phyloP scores from a whole-genome alignment of 2,888 invertebrate species.

The Lasius fuliginosus region DNA sequence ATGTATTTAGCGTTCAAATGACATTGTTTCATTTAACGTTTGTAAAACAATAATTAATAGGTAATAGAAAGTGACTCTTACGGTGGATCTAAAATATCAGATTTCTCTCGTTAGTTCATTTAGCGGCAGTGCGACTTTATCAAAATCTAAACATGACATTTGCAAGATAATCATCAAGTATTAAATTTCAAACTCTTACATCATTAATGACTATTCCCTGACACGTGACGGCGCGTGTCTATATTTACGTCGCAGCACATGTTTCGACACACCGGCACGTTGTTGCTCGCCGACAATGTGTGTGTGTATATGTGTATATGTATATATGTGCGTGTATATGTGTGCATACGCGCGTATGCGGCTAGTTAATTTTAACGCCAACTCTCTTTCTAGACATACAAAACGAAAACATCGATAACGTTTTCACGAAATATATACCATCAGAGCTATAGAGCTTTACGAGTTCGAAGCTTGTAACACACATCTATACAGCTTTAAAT shows the following conservation, averaged over 20 bases:
- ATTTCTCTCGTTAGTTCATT: constrained; percentile 51
- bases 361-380: constrained; percentile 72
- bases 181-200: constrained; percentile 66
- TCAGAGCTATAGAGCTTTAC: constrained; percentile 63
- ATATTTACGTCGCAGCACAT: constrained; percentile 69
- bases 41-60: constrained; percentile 44
- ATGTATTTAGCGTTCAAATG: background rate
- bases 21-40: constrained; percentile 14
- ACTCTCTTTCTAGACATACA: constrained; percentile 52
- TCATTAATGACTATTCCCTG: constrained; percentile 65
- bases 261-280: constrained; percentile 55
- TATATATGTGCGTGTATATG: background rate
- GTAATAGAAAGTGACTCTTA: constrained; percentile 6
- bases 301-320: background rate
- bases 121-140: constrained; percentile 37
- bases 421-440: constrained; percentile 43
- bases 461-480: constrained; percentile 63
- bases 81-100: constrained; percentile 42
- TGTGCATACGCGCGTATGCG: background rate
- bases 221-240: constrained; percentile 60
- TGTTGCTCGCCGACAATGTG: constrained; percentile 27
- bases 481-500: constrained; percentile 9
- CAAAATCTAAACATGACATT: constrained; percentile 36
- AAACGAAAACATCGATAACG: constrained; percentile 67
- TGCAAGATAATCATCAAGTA: constrained; percentile 44